Evolutionary conservation across 2,113 vertebrate species (phyloP), one percentile per base, ranked within the genome.

Genomic region (Phycodurus eques): DNA sequence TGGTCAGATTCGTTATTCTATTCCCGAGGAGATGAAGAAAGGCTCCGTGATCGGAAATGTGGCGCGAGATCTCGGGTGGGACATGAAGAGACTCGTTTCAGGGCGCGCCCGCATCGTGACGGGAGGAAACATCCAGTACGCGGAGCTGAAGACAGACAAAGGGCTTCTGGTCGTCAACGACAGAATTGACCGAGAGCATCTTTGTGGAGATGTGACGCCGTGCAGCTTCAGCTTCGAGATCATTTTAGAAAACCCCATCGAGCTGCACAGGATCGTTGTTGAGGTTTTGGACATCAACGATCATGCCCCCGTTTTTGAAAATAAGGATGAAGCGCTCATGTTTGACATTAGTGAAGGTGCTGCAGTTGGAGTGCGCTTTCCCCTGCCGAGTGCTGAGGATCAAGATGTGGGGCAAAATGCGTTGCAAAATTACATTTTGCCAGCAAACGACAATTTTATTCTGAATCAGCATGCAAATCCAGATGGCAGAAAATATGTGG

Each of bases 401-500:
- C 70, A 71, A 0, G 92, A 94, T 72, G 87, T 93, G 1, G 91
- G 92, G 6, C 42, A 51, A 0, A 92, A 94, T 14, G 85, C 81
- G 5, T 71, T 91, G 10, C 90, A 92, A 43, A 83, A 71, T 59
- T 94, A 94, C 46, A 74, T 89, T 65, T 81, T 94, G 49, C 86
- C 57, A 0, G 56, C 85, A 11, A 90, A 83, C 11, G 73, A 73
- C 0, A 80, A 92, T 78, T 94, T 94, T 46, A 81, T 85, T 13
- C 57, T 93, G 10, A 80, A 81, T 43, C 74, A 92, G 20, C 91
- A 91, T 65, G 78, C 35, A 6, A 88, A 87, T 49, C 77, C 77
- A 0, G 86, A 89, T 15, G 89, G 87, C 2, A 84, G 56, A 43
- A 93, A 88, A 56, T 86, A 85, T 56, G 84, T 86, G 0, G 90